Evolutionary conservation across 2,797 vertebrate species (phyloP).

Genomic region (Eupleurogrammus muticus): DNA sequence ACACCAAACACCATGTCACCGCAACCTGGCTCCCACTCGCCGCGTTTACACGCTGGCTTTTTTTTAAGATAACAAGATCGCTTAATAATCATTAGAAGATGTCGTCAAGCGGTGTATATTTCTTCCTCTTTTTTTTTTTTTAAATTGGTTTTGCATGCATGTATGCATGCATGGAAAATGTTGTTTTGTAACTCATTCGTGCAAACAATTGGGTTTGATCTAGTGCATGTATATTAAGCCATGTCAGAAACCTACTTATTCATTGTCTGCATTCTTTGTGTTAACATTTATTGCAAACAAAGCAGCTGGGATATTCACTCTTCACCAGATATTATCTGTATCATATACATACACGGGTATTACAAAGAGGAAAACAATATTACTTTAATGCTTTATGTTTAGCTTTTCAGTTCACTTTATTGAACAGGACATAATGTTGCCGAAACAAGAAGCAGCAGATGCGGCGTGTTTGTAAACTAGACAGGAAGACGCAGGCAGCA

Average conservation of each 20-base stretch:
- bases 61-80: background rate
- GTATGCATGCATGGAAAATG: rapidly evolving
- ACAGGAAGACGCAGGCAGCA: constrained; percentile 7
- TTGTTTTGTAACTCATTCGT: background rate
- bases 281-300: constrained; percentile 1
- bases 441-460: constrained; percentile 1
- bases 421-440: background rate
- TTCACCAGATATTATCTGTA: background rate
- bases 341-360: background rate
- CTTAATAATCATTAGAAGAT: background rate
- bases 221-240: background rate
- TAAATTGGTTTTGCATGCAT: background rate
- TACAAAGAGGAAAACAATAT: background rate
- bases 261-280: background rate
- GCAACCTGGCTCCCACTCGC: background rate
- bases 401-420: background rate
- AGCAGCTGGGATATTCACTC: background rate
- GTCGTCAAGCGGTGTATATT: background rate
- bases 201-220: background rate
- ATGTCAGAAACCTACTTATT: background rate
- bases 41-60: background rate
- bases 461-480: background rate
- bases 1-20: constrained; percentile 18
- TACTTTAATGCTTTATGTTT: background rate
- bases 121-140: background rate